Conservation (phyloP, 1,140 invertebrate species). For the Trichonephila inaurata region DNA sequence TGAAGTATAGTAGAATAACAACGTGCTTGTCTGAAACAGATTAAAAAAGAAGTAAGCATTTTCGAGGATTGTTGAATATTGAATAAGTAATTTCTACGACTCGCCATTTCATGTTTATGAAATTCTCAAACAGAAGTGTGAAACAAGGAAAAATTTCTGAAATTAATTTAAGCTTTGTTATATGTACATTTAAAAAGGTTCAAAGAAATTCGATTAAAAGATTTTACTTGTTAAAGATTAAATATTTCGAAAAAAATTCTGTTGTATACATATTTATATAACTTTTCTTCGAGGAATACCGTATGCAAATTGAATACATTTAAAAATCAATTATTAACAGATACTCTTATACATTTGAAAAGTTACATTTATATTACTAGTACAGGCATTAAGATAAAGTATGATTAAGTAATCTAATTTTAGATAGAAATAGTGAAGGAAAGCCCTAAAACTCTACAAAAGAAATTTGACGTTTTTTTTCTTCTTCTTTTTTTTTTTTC, state of each 20-base stretch:
- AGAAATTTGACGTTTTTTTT: too few species aligned
- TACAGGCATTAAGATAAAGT: too few species aligned
- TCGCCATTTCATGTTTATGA: background rate
- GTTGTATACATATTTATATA: too few species aligned
- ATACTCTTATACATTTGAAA: too few species aligned
- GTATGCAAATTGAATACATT: too few species aligned
- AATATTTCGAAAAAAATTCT: background rate
- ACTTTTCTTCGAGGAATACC: too few species aligned
- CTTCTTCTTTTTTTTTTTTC: too few species aligned
- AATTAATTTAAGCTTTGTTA: background rate
- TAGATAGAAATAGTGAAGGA: too few species aligned
- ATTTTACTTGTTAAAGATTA: background rate
- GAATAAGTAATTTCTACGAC: background rate
- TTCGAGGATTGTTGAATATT: background rate
- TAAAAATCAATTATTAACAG: too few species aligned
- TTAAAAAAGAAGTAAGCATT: background rate
- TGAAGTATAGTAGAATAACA: background rate
- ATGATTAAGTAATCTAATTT: too few species aligned
- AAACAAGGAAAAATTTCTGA: background rate
- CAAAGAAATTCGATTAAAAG: background rate
- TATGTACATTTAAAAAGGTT: background rate
- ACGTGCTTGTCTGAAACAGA: background rate
- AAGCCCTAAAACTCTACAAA: too few species aligned
- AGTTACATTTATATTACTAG: too few species aligned
- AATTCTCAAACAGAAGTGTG: background rate